A percentile compares a stretch with the other conserved stretches of the same genome.
These are phyloP conservation scores for Melanostigma gelatinosum DNA, from an alignment of 2,113 vertebrate genomes.

Conservation along the genomic window DNA sequence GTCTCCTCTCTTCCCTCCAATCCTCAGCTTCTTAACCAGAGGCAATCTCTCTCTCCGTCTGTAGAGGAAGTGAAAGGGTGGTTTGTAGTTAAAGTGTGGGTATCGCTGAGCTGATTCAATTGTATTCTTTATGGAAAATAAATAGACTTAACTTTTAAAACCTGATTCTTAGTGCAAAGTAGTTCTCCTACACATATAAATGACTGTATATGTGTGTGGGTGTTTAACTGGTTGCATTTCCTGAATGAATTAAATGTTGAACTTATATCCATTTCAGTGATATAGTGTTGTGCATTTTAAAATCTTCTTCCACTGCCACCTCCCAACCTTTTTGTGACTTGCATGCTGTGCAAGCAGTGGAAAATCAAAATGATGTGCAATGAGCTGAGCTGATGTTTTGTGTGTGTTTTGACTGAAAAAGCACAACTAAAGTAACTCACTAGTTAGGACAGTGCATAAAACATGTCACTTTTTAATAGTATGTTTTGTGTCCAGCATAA, in stretches of 20 bases:
- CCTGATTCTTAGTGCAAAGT: background rate
- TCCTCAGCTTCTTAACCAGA: slow-evolving; percentile 56
- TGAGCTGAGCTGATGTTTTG: background rate
- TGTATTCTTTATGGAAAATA: slow-evolving; percentile 3
- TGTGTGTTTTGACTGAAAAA: slow-evolving; percentile 13
- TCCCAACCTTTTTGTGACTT: slow-evolving; percentile 16
- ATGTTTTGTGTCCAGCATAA: slow-evolving; percentile 17
- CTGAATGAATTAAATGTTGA: background rate
- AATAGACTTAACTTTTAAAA: slow-evolving; percentile 7
- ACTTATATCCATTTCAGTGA: slow-evolving; percentile 3
- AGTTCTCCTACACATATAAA: background rate
- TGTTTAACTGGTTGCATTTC: background rate
- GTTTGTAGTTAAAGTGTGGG: background rate
- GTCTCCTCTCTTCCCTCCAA: slow-evolving; percentile 30
- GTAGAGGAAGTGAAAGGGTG: slow-evolving; percentile 33
- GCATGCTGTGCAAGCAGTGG: slow-evolving; percentile 1
- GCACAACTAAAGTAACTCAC: slow-evolving; percentile 11
- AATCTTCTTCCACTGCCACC: background rate
- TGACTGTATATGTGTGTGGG: background rate
- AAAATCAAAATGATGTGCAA: slow-evolving; percentile 16
- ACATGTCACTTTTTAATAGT: slow-evolving; percentile 14
- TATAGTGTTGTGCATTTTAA: background rate
- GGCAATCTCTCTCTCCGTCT: slow-evolving; percentile 41
- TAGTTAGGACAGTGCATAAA: slow-evolving; percentile 20
- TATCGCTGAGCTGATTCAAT: slow-evolving; percentile 17